Percentiles rank a stretch among this genome's conserved stretches.
phyloP scores from a whole-genome alignment of 2,797 vertebrate species.

The Epinephelus awoara region DNA sequence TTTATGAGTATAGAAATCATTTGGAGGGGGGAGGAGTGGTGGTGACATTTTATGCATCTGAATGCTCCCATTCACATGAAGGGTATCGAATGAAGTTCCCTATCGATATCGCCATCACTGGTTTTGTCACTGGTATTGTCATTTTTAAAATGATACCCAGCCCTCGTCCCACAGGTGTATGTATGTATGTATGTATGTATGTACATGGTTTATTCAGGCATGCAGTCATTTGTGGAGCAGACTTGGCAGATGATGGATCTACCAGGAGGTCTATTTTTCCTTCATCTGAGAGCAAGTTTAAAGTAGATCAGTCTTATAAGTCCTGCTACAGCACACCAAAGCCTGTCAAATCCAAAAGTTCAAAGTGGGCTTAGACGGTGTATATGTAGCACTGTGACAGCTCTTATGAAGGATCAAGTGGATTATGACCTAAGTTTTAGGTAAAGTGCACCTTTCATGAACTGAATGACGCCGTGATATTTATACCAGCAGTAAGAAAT shows the following conservation, averaged over 20 bases:
- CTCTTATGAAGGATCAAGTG: constrained; percentile 55
- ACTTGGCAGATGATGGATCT: constrained; percentile 6
- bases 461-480: constrained; percentile 21
- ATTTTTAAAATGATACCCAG: no score
- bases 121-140: no score
- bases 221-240: constrained; percentile 1
- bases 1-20: no score
- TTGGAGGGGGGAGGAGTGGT: no score
- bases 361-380: constrained; percentile 53
- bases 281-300: constrained; percentile 29
- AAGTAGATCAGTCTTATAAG: constrained; percentile 52
- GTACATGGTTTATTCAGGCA: neutral
- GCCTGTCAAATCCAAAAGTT: constrained; percentile 62
- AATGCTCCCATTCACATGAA: no score
- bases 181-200: neutral
- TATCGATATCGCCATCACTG: no score
- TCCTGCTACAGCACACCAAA: constrained; percentile 55
- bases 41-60: no score
- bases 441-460: constrained; percentile 43
- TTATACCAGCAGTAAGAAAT: neutral
- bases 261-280: constrained; percentile 21
- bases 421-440: constrained; percentile 54
- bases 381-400: constrained; percentile 50
- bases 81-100: no score
- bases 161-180: neutral